Evolutionary conservation across 2,888 invertebrate genomes (phyloP).

Genomic region (Hydriomena furcata): DNA sequence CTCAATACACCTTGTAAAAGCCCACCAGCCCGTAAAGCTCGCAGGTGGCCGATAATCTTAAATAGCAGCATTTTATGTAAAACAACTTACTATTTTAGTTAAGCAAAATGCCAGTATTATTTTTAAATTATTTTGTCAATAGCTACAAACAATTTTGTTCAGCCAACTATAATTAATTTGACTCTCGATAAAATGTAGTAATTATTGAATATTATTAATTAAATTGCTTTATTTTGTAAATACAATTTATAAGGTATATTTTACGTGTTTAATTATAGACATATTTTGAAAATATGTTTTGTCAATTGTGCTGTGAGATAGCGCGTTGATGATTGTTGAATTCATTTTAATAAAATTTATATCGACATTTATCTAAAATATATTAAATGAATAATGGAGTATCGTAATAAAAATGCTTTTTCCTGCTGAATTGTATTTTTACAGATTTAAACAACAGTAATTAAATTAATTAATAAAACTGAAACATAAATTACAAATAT

Average conservation of each 20-base stretch:
- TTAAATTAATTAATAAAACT: background rate
- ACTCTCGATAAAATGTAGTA: constrained; percentile 56
- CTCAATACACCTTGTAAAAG: too few relatives aligned
- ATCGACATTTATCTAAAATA: background rate
- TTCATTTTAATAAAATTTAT: constrained; percentile 34
- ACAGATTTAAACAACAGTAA: background rate
- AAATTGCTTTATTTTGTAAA: constrained; percentile 80
- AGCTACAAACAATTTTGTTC: constrained; percentile 39
- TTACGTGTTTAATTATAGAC: constrained; percentile 78
- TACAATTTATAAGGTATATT: constrained; percentile 79
- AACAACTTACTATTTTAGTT: background rate
- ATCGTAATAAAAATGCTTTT: background rate
- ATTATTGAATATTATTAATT: constrained; percentile 54
- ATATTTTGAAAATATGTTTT: constrained; percentile 83
- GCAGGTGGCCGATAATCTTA: too few relatives aligned
- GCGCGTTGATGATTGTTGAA: constrained; percentile 62
- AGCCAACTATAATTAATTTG: constrained; percentile 49
- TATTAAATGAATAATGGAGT: constrained; percentile 1
- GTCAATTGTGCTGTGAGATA: constrained; percentile 81
- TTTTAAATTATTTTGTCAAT: constrained; percentile 12
- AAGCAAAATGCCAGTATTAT: constrained; percentile 24
- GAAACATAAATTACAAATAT: constrained; percentile 23
- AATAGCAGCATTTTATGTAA: too few relatives aligned
- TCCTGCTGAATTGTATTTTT: background rate
- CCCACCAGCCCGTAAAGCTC: too few relatives aligned